Conservation (phyloP, 2,797 vertebrate species). For the Pseudochaenichthys georgianus region DNA sequence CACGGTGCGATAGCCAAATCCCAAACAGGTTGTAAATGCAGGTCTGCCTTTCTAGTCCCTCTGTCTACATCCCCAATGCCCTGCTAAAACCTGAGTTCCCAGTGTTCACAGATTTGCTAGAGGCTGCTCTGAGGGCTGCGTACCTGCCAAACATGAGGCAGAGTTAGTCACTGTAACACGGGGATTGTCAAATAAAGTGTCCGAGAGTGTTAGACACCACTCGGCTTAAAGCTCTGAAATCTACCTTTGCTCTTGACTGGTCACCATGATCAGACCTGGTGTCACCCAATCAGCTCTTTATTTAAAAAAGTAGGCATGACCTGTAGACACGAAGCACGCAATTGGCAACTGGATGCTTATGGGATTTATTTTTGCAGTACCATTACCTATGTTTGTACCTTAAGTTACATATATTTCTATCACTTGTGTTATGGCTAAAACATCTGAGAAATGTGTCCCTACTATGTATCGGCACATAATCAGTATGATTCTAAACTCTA, state of each 20-base stretch:
- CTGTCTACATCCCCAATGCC: constrained; percentile 76
- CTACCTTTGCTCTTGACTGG: constrained; percentile 33
- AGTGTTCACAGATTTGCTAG: constrained; percentile 79
- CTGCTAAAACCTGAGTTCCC: constrained; percentile 71
- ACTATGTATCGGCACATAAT: background rate
- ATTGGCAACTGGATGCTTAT: constrained; percentile 11
- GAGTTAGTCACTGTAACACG: constrained; percentile 75
- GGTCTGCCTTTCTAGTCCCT: constrained; percentile 81
- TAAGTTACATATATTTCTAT: background rate
- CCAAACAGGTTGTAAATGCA: constrained; percentile 89
- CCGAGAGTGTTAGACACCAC: constrained; percentile 51
- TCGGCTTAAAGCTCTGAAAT: constrained; percentile 43
- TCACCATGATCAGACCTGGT: constrained; percentile 37
- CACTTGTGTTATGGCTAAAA: background rate
- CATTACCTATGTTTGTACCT: background rate
- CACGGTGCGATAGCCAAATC: constrained; percentile 86
- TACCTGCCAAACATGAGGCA: constrained; percentile 74
- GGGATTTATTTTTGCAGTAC: background rate
- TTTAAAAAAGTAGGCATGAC: constrained; percentile 30
- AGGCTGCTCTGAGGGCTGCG: constrained; percentile 69
- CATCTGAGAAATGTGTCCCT: background rate
- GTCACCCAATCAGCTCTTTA: constrained; percentile 33
- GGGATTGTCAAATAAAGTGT: constrained; percentile 62
- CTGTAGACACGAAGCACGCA: constrained; percentile 11
- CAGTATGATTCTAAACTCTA: background rate